Conservation (phyloP, 2,888 invertebrate genomes). For the Caprella mutica region DNA sequence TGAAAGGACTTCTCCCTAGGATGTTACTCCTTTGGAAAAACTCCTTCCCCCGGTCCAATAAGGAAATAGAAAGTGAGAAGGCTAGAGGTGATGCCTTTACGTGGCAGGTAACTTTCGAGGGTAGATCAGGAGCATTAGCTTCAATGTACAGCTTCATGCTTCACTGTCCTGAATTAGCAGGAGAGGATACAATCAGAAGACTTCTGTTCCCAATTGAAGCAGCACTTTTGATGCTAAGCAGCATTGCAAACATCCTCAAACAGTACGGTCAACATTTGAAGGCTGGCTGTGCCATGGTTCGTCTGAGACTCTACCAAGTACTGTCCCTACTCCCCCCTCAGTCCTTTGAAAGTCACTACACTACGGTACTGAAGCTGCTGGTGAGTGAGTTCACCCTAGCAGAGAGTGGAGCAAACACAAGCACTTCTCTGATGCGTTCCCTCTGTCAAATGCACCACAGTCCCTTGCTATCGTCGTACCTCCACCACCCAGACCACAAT, state of each 20-base stretch:
- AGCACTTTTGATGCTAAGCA: conserved; percentile 77
- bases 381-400: conserved; percentile 77
- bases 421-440: conserved; percentile 68
- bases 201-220: conserved; percentile 73
- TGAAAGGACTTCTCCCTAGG: conserved; percentile 78
- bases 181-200: conserved; percentile 77
- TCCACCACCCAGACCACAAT: conserved; percentile 91
- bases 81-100: conserved; percentile 92
- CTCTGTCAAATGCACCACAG: conserved; percentile 81
- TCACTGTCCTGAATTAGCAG: conserved; percentile 75
- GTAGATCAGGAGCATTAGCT: conserved; percentile 87
- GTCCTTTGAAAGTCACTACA: conserved; percentile 71
- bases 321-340: conserved; percentile 63
- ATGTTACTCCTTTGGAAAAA: conserved; percentile 94
- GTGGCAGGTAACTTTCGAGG: conserved; percentile 97
- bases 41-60: conserved; percentile 89
- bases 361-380: conserved; percentile 75
- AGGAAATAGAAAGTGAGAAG: conserved; percentile 86
- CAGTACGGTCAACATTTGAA: conserved; percentile 84
- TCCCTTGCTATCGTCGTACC: conserved; percentile 84
- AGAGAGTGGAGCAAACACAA: conserved; percentile 84
- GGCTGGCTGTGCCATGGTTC: conserved; percentile 84
- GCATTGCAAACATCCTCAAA: conserved; percentile 70
- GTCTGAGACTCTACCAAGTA: conserved; percentile 83
- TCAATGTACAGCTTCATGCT: conserved; percentile 87